Evolutionary conservation across 1,140 invertebrate species (phyloP).

Genomic region (Heliconius eleuchia): DNA sequence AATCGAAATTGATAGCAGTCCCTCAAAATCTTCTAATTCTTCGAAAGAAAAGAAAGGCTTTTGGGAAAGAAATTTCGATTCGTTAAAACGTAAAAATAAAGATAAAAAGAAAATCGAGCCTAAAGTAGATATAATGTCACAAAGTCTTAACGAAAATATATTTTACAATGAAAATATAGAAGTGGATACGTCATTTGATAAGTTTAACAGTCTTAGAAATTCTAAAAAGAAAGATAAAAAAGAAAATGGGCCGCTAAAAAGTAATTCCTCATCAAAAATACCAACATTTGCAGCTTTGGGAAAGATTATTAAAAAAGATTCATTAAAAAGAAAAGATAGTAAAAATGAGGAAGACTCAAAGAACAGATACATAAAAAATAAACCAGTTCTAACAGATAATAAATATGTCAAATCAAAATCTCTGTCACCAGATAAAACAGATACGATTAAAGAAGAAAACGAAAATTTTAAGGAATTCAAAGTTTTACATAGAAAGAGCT

Average conservation of each 20-base stretch:
- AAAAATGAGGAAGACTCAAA: slow-evolving; percentile 45
- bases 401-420: slow-evolving; percentile 74
- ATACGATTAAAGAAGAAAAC: slow-evolving; percentile 58
- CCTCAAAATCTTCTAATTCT: slow-evolving; percentile 69
- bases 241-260: slow-evolving; percentile 64
- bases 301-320: slow-evolving; percentile 79
- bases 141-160: slow-evolving; percentile 84
- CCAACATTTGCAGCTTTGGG: slow-evolving; percentile 75
- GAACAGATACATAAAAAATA: slow-evolving; percentile 77
- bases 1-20: slow-evolving; percentile 59
- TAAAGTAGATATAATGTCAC: slow-evolving; percentile 82
- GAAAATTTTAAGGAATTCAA: slow-evolving; percentile 23
- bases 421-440: slow-evolving; percentile 68
- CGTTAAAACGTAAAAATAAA: slow-evolving; percentile 71
- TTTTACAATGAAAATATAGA: slow-evolving; percentile 81
- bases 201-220: slow-evolving; percentile 73
- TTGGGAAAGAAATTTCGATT: slow-evolving; percentile 81
- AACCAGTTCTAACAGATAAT: slow-evolving; percentile 64
- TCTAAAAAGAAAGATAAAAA: slow-evolving; percentile 73
- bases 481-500: slow-evolving; percentile 73
- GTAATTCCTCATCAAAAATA: slow-evolving; percentile 75
- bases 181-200: slow-evolving; percentile 67
- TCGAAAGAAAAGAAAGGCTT: slow-evolving; percentile 80
- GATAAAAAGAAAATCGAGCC: slow-evolving; percentile 69
- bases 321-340: slow-evolving; percentile 66